Conservation (phyloP, 2,113 vertebrate species). For the Gila orcuttii region DNA sequence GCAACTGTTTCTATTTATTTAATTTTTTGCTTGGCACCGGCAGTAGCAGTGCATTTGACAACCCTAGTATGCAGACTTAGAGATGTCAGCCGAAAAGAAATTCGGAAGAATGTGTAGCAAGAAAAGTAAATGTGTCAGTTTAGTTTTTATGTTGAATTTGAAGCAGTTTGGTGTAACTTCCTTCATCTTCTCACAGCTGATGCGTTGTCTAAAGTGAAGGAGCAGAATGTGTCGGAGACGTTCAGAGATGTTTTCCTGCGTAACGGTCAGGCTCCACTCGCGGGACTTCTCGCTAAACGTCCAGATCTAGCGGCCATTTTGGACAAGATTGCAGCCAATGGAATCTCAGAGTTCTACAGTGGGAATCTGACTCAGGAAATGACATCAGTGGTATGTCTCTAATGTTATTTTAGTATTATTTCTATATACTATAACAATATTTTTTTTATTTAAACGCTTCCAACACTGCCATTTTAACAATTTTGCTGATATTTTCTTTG, state of each 20-base stretch:
- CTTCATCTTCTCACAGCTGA: constrained; percentile 73
- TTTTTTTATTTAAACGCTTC: not conserved
- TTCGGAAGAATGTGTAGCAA: not conserved
- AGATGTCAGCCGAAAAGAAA: not conserved
- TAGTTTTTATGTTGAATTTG: not conserved
- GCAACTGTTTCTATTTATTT: too few species aligned
- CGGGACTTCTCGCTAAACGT: constrained; percentile 81
- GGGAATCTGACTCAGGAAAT: constrained; percentile 92
- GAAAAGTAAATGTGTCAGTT: not conserved
- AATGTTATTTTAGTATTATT: too few species aligned
- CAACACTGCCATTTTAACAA: not conserved
- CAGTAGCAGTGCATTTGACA: too few species aligned
- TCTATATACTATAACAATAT: not conserved
- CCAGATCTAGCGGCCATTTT: constrained; percentile 85
- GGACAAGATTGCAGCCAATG: constrained; percentile 80
- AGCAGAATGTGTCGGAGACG: constrained; percentile 78
- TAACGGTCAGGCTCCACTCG: constrained; percentile 74
- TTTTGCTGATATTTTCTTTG: not conserved
- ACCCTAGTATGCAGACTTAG: too few species aligned
- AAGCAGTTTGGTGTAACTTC: not conserved
- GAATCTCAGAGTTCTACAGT: constrained; percentile 85
- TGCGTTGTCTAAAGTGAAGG: constrained; percentile 81
- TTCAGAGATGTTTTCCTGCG: constrained; percentile 88
- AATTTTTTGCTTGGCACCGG: too few species aligned
- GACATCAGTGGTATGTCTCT: constrained; percentile 77